Percentiles rank a stretch among this genome's conserved stretches.
phyloP scores from a whole-genome alignment of 2,797 vertebrate species.

The Apogon hyalosoma region DNA sequence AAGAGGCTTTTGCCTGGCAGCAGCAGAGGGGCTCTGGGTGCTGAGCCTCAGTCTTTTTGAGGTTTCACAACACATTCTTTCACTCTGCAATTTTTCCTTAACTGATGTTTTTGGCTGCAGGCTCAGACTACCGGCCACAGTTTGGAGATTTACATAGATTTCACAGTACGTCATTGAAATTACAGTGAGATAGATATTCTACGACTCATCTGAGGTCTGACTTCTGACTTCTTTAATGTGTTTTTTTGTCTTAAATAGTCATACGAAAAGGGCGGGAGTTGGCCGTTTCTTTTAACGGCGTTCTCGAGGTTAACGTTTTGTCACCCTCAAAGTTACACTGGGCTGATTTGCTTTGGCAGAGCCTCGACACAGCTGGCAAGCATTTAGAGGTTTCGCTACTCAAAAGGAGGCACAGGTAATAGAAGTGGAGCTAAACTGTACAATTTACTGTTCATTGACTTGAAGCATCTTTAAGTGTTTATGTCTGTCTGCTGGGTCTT shows the following conservation, averaged over 20 bases:
- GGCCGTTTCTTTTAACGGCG: slow-evolving; percentile 20
- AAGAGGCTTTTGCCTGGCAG: slow-evolving; percentile 34
- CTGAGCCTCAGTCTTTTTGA: slow-evolving; percentile 30
- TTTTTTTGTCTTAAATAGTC: slow-evolving; percentile 14
- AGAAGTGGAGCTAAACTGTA: slow-evolving; percentile 45
- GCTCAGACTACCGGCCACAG: slow-evolving; percentile 38
- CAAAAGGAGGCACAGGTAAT: slow-evolving; percentile 30
- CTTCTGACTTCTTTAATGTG: slow-evolving; percentile 25
- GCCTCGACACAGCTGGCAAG: slow-evolving; percentile 46
- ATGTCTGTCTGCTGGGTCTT: slow-evolving; percentile 25
- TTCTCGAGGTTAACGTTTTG: slow-evolving; percentile 33
- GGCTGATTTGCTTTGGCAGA: slow-evolving; percentile 52
- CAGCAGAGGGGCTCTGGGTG: slow-evolving; percentile 8
- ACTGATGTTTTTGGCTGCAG: slow-evolving; percentile 59
- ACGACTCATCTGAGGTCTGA: slow-evolving; percentile 24
- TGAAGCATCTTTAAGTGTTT: slow-evolving; percentile 43
- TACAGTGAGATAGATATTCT: slow-evolving; percentile 31
- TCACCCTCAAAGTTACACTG: slow-evolving; percentile 30
- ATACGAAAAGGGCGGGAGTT: slow-evolving; percentile 25
- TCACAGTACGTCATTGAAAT: slow-evolving; percentile 21
- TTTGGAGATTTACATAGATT: slow-evolving; percentile 37
- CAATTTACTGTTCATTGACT: slow-evolving; percentile 51
- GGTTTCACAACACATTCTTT: slow-evolving; percentile 61
- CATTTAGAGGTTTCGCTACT: slow-evolving; percentile 26
- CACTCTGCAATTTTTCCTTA: slow-evolving; percentile 43